Percentiles rank a stretch among this genome's conserved stretches.
Conservation (phyloP, 1,140 invertebrate genomes). For the Phthorimaea operculella region DNA sequence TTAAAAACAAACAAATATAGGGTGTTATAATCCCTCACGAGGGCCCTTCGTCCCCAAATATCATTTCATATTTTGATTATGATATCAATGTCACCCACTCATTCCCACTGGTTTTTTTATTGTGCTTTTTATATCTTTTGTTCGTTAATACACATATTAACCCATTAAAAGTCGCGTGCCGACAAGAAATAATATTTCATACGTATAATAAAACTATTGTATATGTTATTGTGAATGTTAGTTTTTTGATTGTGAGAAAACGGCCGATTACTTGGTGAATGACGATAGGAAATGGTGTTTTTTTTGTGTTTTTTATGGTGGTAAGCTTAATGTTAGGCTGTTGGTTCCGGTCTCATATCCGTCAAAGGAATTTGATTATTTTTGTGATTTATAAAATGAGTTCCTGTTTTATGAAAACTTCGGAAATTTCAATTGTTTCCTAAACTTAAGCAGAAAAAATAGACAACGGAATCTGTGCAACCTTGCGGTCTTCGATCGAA, state of each 20-base stretch:
- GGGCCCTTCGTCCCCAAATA: constrained; percentile 32
- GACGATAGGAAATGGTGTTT: neutral
- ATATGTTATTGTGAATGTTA: constrained; percentile 27
- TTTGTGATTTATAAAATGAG: no score
- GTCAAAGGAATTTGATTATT: no score
- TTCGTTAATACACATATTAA: constrained; percentile 63
- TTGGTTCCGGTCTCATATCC: no score
- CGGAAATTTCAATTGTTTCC: no score
- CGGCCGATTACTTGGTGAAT: neutral
- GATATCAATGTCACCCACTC: constrained; percentile 59
- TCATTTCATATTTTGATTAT: constrained; percentile 66
- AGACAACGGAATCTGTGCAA: no score
- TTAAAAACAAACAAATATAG: constrained; percentile 42
- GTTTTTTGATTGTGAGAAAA: constrained; percentile 30
- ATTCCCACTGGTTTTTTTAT: neutral
- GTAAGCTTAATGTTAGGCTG: neutral
- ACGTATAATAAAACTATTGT: constrained; percentile 48
- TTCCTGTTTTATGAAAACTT: no score
- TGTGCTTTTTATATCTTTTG: constrained; percentile 48
- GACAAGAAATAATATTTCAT: constrained; percentile 51
- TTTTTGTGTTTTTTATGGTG: neutral
- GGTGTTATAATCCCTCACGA: constrained; percentile 32
- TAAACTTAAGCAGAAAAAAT: no score
- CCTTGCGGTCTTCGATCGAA: no score
- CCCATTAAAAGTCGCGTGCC: constrained; percentile 62